Conservation (phyloP, 2,113 vertebrate species). For the Ceyx margarethae region DNA sequence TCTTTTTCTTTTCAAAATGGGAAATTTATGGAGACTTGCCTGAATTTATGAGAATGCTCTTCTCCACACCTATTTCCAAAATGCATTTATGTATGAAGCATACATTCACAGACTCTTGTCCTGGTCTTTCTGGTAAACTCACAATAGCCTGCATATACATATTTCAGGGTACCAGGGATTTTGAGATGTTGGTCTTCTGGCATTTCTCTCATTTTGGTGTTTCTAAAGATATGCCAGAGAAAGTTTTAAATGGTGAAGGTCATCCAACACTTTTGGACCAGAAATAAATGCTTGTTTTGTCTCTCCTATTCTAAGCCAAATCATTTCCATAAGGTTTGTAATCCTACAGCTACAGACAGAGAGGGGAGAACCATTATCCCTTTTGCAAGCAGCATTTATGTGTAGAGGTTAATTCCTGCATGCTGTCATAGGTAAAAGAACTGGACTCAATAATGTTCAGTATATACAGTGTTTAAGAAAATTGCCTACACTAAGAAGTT, state of each 20-base stretch:
- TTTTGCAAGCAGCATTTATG: not conserved
- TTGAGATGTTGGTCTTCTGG: fast-evolving
- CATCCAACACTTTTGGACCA: not conserved
- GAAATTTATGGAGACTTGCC: not conserved
- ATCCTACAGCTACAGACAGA: not conserved
- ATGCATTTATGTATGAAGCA: not conserved
- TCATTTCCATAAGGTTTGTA: not conserved
- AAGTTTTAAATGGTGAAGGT: not conserved
- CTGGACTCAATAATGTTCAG: not conserved
- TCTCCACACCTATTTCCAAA: not conserved
- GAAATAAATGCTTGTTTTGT: not conserved
- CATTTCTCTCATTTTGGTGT: not conserved
- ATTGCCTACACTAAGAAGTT: not conserved
- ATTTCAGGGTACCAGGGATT: not conserved
- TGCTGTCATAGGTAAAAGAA: not conserved
- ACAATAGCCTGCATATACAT: not conserved
- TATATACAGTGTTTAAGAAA: not conserved
- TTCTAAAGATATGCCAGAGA: not conserved
- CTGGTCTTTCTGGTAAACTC: not conserved
- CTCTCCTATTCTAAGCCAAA: not conserved
- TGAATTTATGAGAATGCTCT: not conserved
- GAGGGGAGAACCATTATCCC: not conserved
- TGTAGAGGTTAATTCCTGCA: not conserved
- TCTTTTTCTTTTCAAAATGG: not conserved
- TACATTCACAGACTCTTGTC: not conserved